Evolutionary conservation across 1,140 invertebrate species (phyloP).

Genomic region (Cyclargus thomasi): DNA sequence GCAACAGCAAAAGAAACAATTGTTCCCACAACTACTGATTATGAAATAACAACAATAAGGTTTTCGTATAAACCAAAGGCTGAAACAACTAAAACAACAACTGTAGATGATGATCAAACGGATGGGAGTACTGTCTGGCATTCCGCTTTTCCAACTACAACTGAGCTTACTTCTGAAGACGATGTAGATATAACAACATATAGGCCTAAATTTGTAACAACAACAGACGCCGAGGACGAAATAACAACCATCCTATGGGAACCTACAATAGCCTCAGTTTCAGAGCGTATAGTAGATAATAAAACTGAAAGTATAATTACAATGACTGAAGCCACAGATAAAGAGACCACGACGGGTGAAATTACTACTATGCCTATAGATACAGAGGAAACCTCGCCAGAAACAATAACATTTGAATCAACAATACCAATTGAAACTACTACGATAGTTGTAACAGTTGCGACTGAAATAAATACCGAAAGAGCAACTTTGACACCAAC

Average conservation of each 20-base stretch:
- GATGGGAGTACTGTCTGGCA: slow-evolving; percentile 43
- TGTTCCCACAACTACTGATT: slow-evolving; percentile 43
- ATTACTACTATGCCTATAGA: slow-evolving; percentile 20
- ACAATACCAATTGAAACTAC: slow-evolving; percentile 35
- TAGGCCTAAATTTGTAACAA: slow-evolving; percentile 52
- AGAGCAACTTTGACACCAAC: slow-evolving; percentile 31
- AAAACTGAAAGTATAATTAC: slow-evolving; percentile 14
- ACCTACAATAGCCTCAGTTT: slow-evolving; percentile 16
- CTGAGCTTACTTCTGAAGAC: slow-evolving; percentile 41
- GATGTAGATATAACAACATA: slow-evolving; percentile 59
- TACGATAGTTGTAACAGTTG: slow-evolving; percentile 42
- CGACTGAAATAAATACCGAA: slow-evolving; percentile 52
- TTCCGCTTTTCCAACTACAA: slow-evolving; percentile 46
- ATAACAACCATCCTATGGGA: slow-evolving; percentile 32
- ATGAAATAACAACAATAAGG: slow-evolving; percentile 63
- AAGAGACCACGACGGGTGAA: slow-evolving; percentile 27
- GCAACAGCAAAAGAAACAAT: slow-evolving; percentile 29
- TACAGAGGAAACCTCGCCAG: slow-evolving; percentile 10
- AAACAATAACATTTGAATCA: slow-evolving; percentile 27
- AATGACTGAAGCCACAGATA: slow-evolving; percentile 20
- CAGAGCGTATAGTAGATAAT: slow-evolving; percentile 3
- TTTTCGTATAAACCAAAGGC: slow-evolving; percentile 62
- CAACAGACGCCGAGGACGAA: slow-evolving; percentile 41
- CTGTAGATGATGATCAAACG: slow-evolving; percentile 15
- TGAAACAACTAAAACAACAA: slow-evolving; percentile 34